Base-by-base conservation (phyloP, 2,888 invertebrate species). In the Nasonia oneida region DNA sequence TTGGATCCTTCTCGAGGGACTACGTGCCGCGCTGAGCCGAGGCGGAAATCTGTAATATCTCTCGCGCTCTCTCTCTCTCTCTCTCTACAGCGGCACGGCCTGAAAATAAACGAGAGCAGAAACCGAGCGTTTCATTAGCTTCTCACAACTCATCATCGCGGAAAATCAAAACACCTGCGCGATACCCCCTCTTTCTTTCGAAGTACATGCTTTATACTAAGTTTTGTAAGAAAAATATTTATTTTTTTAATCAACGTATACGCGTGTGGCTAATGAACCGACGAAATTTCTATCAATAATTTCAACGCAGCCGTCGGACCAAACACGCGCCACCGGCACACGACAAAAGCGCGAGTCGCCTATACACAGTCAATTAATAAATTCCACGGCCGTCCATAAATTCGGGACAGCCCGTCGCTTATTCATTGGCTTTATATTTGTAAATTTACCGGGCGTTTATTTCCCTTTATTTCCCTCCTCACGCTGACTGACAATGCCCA, bases 1-100 rank as follows among this genome's bases (percentile, higher is more conserved):
- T 78, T 70, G 82, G 50, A 82, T 71, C 71, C 61, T 50, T 57
- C 57, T 84, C 50, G 83, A 70, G 83, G 57, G 78, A 78, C n/a
- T 78, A n/a, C 18, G 42, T 29, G n/a, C 61, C n/a, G 71, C 33
- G 71, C 33, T 61, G 23, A 70, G 57, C 23, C 39, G n/a, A 57
- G 15, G 50, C 64, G 77, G 53, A 73, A 73, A 71, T 61, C 33
- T 73, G 78, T 83, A 83, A 77, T 77, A 77, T 77, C 57, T 47
- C 15, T n/a, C n/a, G 4, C 23, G 23, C n/a, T 23, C n/a, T 61
- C 57, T 23, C 18, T 53, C 57, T 23, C 18, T 53, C 37, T 37
- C 37, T 37, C 37, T 37, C 37, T 37, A 0, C 4, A 37, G 37
- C 37, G 3, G 37, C 37, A 18, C 53, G 57, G 37, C 50, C 37